Base-by-base conservation (phyloP, 2,113 vertebrate genomes). In the Girardinichthys multiradiatus region DNA sequence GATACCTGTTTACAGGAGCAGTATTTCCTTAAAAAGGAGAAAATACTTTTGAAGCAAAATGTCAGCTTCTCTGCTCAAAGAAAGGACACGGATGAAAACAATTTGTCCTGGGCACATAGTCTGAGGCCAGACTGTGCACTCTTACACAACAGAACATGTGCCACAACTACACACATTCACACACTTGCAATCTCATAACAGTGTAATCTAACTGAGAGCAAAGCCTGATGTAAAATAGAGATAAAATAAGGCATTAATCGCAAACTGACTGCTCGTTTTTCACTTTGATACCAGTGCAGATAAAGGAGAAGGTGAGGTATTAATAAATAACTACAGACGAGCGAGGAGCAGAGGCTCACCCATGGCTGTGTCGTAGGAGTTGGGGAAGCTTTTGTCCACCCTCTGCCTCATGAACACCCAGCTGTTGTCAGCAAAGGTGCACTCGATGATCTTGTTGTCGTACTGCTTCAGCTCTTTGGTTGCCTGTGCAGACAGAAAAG, bases 371-470 rank as follows among this genome's bases (percentile, higher is more conserved):
- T 95, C 96, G 70, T 98, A 99, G 72, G 97, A 95, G 94, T 99
- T 99, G 51, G 98, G 97, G 93, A 98, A 99, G 93, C 98, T 99
- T 94, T 99, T 99, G 94, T 99, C 98, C 91, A 96, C 72, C 86
- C 98, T 95, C 93, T 99, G 96, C 88, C 96, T 95, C 98, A 99
- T 99, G 92, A 99, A 98, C 86, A 97, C 96, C 98, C 98, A 99
- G 91, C 92, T 95, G 94, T 98, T 96, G 90, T 96, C 97, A 87
- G 95, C 95, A 79, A 98, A 99, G 84, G 95, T 98, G 94, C 98
- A 99, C 93, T 99, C 98, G 89, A 99, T 98, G 92, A 99, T 99
- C 95, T 99, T 99, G 94, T 97, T 99, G 93, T 99, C 97, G 0
- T 98, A 99, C 76, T 95, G 95, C 81, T 96, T 99, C 90, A 99